Base-by-base conservation (phyloP, 30 jellyfish, hydroid and myxozoan genomes). In the Morbakka virulenta region DNA sequence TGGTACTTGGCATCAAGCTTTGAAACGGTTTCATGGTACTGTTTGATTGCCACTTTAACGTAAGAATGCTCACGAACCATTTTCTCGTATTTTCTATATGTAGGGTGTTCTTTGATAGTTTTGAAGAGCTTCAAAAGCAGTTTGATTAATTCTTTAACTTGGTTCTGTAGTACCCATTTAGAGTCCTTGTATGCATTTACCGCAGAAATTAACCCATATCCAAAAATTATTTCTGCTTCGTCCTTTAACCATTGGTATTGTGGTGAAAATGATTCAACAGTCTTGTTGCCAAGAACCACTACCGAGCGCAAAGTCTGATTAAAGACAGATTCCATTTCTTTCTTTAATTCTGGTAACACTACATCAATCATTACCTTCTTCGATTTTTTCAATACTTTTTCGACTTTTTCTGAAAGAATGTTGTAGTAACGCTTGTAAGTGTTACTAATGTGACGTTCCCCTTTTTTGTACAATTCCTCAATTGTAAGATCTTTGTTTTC, bases 271-370 rank as follows among this genome's bases (percentile, higher is more conserved):
- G 96, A 94, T 20, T 81, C 72, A 64, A 72, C 94, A 52, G 95
- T 93, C 52, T 68, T 96, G 69, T 93, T 82, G 27, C 96, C 96
- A 34, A 93, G 25, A 50, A 78, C 71, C 26, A 93, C 99, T 0
- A 94, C 32, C 22, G 90, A 83, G n/a, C 92, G 84, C 28, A 93
- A 91, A 23, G 99, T 93, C 62, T 93, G 99, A 84, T 93, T 93
- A 67, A 93, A 53, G 76, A 93, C 74, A 76, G 97, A 87, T 66
- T 93, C 97, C 1, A 84, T 80, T 63, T 93, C 99, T 20, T 35
- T 62, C 78, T 52, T 35, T 0, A 87, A 74, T 50, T 87, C 86
- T 29, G 99, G 99, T 79, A 86, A 34, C n/a, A n/a, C n/a, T 14
- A 73, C 83, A 11, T 83, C 87, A 30, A 77, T 80, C 35, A 69